Conservation (phyloP, 2,797 vertebrate species). For the Astyanax mexicanus region DNA sequence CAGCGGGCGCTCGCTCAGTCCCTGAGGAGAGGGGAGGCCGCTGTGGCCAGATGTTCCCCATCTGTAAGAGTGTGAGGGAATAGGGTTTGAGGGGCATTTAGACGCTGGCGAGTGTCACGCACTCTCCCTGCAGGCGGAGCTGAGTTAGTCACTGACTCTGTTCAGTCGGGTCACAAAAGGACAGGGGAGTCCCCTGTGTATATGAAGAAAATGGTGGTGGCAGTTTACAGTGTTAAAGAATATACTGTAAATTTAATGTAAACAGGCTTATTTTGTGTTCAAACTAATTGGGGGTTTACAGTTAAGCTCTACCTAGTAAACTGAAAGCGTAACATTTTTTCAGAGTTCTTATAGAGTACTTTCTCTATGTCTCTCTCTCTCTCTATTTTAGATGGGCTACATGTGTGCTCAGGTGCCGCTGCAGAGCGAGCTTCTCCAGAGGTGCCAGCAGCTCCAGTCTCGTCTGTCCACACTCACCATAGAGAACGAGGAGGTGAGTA, state of each 20-base stretch:
- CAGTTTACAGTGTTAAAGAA: not conserved
- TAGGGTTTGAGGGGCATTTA: constrained; percentile 1
- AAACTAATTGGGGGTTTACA: too few species aligned
- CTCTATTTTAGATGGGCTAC: constrained; percentile 83
- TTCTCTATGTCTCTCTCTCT: constrained; percentile 31
- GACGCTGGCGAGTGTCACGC: constrained; percentile 26
- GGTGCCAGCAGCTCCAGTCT: constrained; percentile 93
- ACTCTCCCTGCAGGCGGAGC: constrained; percentile 1
- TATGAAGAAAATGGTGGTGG: not conserved
- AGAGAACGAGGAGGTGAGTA: constrained; percentile 93
- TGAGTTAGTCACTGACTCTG: not conserved
- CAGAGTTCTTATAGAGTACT: too few species aligned
- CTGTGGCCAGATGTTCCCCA: constrained; percentile 49
- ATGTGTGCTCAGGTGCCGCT: constrained; percentile 92
- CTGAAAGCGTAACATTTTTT: too few species aligned
- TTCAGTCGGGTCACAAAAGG: not conserved
- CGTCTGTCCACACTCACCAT: constrained; percentile 94
- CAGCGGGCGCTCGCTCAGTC: constrained; percentile 2
- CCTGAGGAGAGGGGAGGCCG: constrained; percentile 31
- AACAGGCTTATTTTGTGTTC: too few species aligned
- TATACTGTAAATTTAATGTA: not conserved
- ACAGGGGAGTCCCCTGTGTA: not conserved
- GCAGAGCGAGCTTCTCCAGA: constrained; percentile 90
- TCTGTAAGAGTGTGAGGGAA: constrained; percentile 27
- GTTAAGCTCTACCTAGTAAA: too few species aligned